phyloP scores from a whole-genome alignment of 2,797 vertebrate species.

The Periparus ater region DNA sequence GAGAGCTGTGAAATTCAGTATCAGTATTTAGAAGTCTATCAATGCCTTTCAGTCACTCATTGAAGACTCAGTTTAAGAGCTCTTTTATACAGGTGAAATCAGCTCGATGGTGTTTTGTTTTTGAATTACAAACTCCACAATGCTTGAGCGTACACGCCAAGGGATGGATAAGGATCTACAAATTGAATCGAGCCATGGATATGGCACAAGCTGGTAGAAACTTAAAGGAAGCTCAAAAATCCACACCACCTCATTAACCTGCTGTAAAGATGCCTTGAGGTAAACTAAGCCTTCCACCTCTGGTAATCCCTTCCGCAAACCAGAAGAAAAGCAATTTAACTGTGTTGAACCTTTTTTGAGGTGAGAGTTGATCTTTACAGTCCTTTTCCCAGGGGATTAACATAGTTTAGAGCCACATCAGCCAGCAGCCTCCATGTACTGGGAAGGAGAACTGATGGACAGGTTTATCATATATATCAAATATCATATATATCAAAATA shows the following conservation, averaged over 20 bases:
- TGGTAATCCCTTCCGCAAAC: not conserved
- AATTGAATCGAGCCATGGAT: not conserved
- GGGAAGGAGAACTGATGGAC: not conserved
- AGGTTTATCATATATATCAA: not conserved
- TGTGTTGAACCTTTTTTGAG: not conserved
- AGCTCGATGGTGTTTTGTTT: not conserved
- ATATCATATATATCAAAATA: not conserved
- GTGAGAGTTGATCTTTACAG: not conserved
- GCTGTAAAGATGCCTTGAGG: not conserved
- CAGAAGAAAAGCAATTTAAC: not conserved
- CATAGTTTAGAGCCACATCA: not conserved
- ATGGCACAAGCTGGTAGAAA: not conserved
- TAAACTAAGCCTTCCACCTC: not conserved
- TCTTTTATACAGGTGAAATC: not conserved
- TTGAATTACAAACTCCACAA: not conserved
- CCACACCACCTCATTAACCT: not conserved
- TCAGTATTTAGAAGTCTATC: not conserved
- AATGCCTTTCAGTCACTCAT: not conserved
- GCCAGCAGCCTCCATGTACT: not conserved
- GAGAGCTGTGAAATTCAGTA: not conserved
- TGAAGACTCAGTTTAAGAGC: not conserved
- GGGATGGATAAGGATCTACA: not conserved
- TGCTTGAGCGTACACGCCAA: not conserved
- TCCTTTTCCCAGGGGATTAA: not conserved
- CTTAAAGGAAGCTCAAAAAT: not conserved